Evolutionary conservation across 1,140 invertebrate species (phyloP), one percentile per base, ranked within the genome.

Genomic region (Drosophila prosaltans): DNA sequence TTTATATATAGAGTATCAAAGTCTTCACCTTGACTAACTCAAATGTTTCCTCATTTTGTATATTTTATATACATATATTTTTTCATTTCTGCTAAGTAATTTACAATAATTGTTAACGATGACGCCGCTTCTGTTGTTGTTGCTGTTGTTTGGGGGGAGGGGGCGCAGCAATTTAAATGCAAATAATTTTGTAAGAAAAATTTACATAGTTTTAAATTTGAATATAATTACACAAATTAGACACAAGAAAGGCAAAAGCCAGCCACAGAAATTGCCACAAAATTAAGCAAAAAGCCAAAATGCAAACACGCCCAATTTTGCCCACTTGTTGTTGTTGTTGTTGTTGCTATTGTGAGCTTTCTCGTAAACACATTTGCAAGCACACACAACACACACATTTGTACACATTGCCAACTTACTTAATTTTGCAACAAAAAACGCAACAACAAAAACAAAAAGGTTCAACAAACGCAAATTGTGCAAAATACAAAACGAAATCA

Each of bases 391-490:
- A 76, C 41, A 60, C 72, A 41, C 72, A 65, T 36, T 61, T 59
- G 39, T n/a, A 65, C 69, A 78, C 72, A 67, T 48, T 36, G 45
- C 8, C 45, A 24, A 24, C 45, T 51, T 51, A 89, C 36, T 59
- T 59, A 59, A 39, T 77, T 62, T 62, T 70, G 75, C 72, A 43
- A 75, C 65, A 81, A 43, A 36, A 69, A 69, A 58, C 76, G 55
- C 73, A 64, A 54, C 66, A 58, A 59, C 66, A 58, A 59, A 62
- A 70, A 54, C 45, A 59, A 69, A 65, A 61, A 57, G 69, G 84
- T 89, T 89, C 84, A 89, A 89, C 84, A 89, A 89, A 89, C 84
- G 84, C 80, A 89, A 84, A 89, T 89, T 86, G 82, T 84, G 77
- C 68, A 86, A 84, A 85, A 61, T 36, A 26, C 36, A 24, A 60